Conservation (phyloP, 2,888 invertebrate genomes). For the Dugesia japonica region DNA sequence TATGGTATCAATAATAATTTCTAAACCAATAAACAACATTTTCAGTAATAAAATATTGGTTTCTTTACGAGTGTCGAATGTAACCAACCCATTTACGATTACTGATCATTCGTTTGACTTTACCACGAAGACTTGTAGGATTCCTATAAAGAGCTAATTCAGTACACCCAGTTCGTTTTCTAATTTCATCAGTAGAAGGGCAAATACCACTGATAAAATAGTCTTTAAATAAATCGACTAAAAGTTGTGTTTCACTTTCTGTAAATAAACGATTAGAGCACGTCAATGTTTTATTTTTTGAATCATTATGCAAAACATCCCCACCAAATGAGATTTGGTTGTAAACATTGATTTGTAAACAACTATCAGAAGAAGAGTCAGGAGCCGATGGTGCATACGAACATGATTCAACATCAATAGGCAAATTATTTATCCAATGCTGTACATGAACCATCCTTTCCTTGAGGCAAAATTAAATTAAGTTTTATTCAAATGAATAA, state of each 20-base stretch:
- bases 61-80: neutral
- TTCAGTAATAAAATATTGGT: no score
- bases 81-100: constrained; percentile 22
- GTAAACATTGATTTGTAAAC: constrained; percentile 3
- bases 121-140: constrained; percentile 24
- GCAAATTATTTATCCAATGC: constrained; percentile 25
- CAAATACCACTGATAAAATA: constrained; percentile 25
- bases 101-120: constrained; percentile 25
- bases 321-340: neutral
- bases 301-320: neutral
- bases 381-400: constrained; percentile 5
- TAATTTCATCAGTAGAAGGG: constrained; percentile 7
- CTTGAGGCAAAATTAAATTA: neutral
- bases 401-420: constrained; percentile 17
- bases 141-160: constrained; percentile 4
- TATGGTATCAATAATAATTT: constrained; percentile 11
- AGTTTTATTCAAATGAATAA: neutral
- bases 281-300: neutral
- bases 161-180: constrained; percentile 22
- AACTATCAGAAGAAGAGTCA: constrained; percentile 20
- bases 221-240: constrained; percentile 24
- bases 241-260: constrained; percentile 20
- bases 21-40: neutral
- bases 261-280: constrained; percentile 21
- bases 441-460: constrained; percentile 27